Evolutionary conservation across 2,888 invertebrate species (phyloP), one percentile per base, ranked within the genome.

Genomic region (Dyspetes luteomarginatus): DNA sequence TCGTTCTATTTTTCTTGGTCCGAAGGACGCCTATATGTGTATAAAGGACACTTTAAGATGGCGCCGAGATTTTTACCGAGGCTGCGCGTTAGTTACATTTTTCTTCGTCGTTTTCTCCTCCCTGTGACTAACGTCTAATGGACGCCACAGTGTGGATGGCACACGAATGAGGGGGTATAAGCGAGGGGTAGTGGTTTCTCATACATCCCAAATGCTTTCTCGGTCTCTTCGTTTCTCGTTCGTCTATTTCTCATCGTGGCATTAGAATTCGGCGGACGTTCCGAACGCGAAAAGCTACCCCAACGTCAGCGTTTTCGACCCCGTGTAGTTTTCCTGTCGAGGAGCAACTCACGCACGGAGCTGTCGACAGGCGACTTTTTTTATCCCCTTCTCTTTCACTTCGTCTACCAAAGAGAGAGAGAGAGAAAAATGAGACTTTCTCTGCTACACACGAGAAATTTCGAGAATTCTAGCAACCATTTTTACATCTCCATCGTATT

Each of bases 251-350:
- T 73, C 75, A 26, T 69, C 67, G 43, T 36, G 69, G 81, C 83
- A 83, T 83, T 83, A 78, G 80, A 81, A 82, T 83, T 82, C 83
- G 75, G 75, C 69, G 78, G 71, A 82, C 80, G 83, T 83, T 58
- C 65, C 52, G 52, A 19, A n/a, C n/a, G 69, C 52, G 72, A 76
- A 71, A 79, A 81, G 74, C 76, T 69, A 60, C 81, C 69, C 81
- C 69, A 60, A 67, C 82, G 82, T 83, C 83, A 83, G 83, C 83
- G 58, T 82, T 83, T 83, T 83, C 77, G 62, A 52, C 52, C 64
- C 19, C 65, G 58, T 41, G 24, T 52, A 48, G 56, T 55, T 55
- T 60, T 64, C 41, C 52, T n/a, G 43, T 26, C 30, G 74, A 36
- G 72, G 41, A 60, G 30, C 64, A 60, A 68, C 48, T 15, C 30